Conservation (phyloP, 2,888 invertebrate genomes). For the Nemotelus nigrinus region DNA sequence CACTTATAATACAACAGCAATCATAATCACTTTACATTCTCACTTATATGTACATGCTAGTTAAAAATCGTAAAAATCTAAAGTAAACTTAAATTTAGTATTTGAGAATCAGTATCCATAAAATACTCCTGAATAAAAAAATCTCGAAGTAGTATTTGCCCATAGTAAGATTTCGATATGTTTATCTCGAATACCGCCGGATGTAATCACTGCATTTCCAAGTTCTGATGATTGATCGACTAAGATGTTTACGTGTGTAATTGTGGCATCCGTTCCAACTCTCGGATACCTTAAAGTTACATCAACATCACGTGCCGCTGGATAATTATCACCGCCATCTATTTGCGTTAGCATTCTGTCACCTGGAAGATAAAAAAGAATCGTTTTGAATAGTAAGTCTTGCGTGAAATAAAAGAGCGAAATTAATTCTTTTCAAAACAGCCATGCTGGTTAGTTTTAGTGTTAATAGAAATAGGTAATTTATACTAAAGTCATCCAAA, state of each 20-base stretch:
- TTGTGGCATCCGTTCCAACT: not conserved
- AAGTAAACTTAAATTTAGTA: not conserved
- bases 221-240: constrained; percentile 45
- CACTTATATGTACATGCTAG: too few relatives aligned
- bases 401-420: too few relatives aligned
- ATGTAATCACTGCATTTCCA: constrained; percentile 41
- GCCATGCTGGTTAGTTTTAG: too few relatives aligned
- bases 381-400: too few relatives aligned
- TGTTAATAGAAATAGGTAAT: too few relatives aligned
- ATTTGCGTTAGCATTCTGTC: constrained; percentile 34
- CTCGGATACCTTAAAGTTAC: constrained; percentile 40
- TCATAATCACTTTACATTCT: too few relatives aligned
- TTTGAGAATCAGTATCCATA: constrained; percentile 41
- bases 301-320: constrained; percentile 42
- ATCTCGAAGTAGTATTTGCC: constrained; percentile 45
- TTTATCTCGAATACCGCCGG: constrained; percentile 41
- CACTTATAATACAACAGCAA: too few relatives aligned
- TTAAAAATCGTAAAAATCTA: too few relatives aligned
- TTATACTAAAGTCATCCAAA: too few relatives aligned
- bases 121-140: constrained; percentile 44
- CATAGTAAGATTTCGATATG: constrained; percentile 27
- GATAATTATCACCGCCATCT: constrained; percentile 38
- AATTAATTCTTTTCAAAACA: too few relatives aligned
- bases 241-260: constrained; percentile 41
- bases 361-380: constrained; percentile 18